Evolutionary conservation across 1,140 invertebrate species (phyloP), one percentile per base, ranked within the genome.

Genomic region (Drosophila tani): DNA sequence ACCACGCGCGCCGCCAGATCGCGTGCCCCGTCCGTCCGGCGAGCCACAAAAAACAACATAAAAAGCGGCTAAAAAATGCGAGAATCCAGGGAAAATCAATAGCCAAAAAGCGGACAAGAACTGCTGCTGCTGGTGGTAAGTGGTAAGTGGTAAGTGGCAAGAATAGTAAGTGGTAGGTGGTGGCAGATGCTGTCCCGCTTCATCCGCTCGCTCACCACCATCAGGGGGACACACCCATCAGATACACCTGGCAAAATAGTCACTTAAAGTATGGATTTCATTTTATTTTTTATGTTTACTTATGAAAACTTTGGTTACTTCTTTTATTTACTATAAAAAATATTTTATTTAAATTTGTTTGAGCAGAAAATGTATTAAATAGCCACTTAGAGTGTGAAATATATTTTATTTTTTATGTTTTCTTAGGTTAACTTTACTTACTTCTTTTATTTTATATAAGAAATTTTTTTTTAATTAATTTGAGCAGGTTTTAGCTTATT

Each of bases 31-130:
- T 53, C 21, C n/a, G 53, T 46, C 21, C n/a, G 41, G 4, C 58
- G 8, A 32, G 27, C 50, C 19, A 35, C 27, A 17, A 29, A 29
- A 29, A 27, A 32, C 29, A 32, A 32, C 32, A 9, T 9, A 17
- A 27, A 57, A 46, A 12, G 27, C 59, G 47, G 45, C 56, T 21
- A 56, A 32, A 69, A 45, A 43, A 65, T 38, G 47, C 27, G 49
- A 67, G 47, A 69, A 57, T 38, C 35, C 51, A 50, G 29, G 45
- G 58, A 78, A 78, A 78, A 78, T 78, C 75, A 78, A 78, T 78
- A 78, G 64, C 51, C 74, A 70, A 60, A 76, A 55, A 75, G n/a
- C 63, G 49, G 53, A 38, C 29, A 43, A 74, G 50, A 55, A 40
- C 53, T 51, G 57, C 57, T 50, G 17, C 56, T 60, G 63, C 15